Base-by-base conservation (phyloP, 2,888 invertebrate species). In the Hydropsyche betteni region DNA sequence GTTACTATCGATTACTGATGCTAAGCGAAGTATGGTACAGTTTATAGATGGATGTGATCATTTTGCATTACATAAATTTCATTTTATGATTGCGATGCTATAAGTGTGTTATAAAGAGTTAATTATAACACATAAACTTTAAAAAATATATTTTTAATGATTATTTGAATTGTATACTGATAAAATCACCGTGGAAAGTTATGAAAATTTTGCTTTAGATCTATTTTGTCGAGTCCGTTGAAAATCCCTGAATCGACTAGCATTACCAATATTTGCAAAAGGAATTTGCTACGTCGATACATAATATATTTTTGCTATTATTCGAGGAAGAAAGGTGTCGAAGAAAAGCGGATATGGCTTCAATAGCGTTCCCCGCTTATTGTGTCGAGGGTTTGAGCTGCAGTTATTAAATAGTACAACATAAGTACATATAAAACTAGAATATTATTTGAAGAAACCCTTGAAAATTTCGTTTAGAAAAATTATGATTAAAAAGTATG, bases 211-310 rank as follows among this genome's bases (percentile, higher is more conserved):
- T 1, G 44, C 6, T 10, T 44, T 44, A 8, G 7, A 10, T 2
- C 4, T 44, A 44, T 1, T 44, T 24, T 24, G 24, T 24, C 2
- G 24, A 24, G 24, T 24, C 24, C 24, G 12, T 33, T 69, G 69
- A 69, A 50, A 10, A 38, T 69, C 51, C 69, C 69, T 61, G 55
- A 55, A 38, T 55, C 16, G 36, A 34, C 61, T 72, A 16, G 14
- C 14, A 55, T 36, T 58, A 55, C 16, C 75, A 75, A 75, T 75
- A 75, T 75, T 75, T 75, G 73, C 68, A 72, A 38, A 68, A 12
- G 72, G 68, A 68, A 69, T 76, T 76, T 76, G 70, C 76, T 70
- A 44, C 74, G 74, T 70, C 72, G 78, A 74, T 76, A 76, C 75
- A 76, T 76, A 70, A 75, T 75, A 74, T 44, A 44, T 44, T 44